These are phyloP conservation scores for Phrynocephalus versicolor DNA, from an alignment of 2,113 vertebrate species.

Conservation along the genomic window DNA sequence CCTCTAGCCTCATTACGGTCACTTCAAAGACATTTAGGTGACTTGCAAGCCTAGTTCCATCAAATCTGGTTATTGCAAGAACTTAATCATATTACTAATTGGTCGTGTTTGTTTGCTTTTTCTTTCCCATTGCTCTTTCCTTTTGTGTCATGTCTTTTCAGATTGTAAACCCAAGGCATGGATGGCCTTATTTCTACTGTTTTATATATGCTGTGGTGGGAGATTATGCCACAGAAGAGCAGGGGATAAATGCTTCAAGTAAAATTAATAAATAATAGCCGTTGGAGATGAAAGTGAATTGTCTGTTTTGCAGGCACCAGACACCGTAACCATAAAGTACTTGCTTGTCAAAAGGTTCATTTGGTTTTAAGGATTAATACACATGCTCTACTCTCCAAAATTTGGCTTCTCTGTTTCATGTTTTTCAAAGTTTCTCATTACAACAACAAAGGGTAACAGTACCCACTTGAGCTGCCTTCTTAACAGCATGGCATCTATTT, in stretches of 20 bases:
- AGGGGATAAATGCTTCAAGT: background rate
- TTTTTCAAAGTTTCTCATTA: background rate
- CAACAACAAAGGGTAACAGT: too few species aligned
- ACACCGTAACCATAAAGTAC: background rate
- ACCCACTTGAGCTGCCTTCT: too few species aligned
- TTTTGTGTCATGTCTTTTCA: background rate
- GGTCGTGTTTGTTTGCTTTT: background rate
- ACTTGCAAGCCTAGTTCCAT: background rate
- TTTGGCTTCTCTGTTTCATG: background rate
- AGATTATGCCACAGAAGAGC: background rate
- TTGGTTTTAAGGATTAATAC: background rate
- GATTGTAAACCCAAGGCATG: background rate
- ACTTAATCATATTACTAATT: background rate
- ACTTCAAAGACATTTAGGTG: background rate
- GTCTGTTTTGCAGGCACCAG: slow-evolving; percentile 28
- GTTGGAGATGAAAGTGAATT: slow-evolving; percentile 52
- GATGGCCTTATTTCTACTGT: background rate
- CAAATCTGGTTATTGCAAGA: background rate
- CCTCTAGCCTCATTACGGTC: too few species aligned
- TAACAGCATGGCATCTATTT: background rate
- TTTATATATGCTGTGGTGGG: background rate
- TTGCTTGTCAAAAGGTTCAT: background rate
- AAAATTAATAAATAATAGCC: background rate
- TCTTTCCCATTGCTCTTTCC: background rate
- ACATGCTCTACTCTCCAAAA: background rate